These are phyloP conservation scores for Sebastes melanostomus DNA, from an alignment of 2,797 vertebrate genomes.

Conservation along the genomic window DNA sequence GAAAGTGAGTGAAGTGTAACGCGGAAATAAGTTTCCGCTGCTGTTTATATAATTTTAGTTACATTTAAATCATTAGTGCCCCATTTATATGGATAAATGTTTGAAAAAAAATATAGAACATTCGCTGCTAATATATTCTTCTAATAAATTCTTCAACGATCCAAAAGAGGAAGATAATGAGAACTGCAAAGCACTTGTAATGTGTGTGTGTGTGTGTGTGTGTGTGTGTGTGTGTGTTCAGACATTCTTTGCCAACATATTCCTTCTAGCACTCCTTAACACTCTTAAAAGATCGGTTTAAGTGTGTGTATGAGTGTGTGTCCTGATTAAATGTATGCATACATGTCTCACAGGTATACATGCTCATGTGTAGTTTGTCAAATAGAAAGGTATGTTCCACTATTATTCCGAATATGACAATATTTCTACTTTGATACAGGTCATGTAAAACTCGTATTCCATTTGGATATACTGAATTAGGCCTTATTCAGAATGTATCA, in stretches of 20 bases:
- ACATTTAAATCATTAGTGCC: slow-evolving; percentile 22
- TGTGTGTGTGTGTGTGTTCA: not conserved
- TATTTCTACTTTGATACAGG: no score
- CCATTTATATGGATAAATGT: slow-evolving; percentile 22
- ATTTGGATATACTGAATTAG: no score
- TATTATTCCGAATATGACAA: no score
- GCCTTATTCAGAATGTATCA: no score
- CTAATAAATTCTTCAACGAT: slow-evolving; percentile 31
- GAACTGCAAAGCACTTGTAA: not conserved
- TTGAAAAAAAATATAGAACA: slow-evolving; percentile 1
- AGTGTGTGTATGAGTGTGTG: not conserved
- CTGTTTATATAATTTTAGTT: slow-evolving; percentile 5
- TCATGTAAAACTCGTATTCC: no score
- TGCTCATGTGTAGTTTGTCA: not conserved
- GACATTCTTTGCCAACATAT: slow-evolving; percentile 17
- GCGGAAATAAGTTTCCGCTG: not conserved
- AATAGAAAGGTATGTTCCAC: not conserved
- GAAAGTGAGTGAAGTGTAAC: not conserved
- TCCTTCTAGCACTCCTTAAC: not conserved
- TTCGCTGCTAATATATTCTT: slow-evolving; percentile 24
- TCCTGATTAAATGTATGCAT: not conserved
- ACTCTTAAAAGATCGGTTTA: not conserved
- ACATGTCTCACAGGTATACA: not conserved
- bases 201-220: not conserved
- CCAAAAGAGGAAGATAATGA: slow-evolving; percentile 34